Conservation (phyloP, 1,140 invertebrate species). For the Popillia japonica region DNA sequence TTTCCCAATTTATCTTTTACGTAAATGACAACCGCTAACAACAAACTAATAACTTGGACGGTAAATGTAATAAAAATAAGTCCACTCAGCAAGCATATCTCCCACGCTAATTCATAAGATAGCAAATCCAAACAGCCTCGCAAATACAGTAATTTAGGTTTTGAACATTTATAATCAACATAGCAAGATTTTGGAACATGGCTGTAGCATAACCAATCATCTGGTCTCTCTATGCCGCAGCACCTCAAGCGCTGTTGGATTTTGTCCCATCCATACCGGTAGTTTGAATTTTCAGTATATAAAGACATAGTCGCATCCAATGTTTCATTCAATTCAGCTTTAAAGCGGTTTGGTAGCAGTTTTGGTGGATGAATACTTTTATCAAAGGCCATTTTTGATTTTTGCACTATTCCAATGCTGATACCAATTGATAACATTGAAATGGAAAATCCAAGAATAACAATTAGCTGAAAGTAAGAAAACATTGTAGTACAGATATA, state of each 20-base stretch:
- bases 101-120: constrained; percentile 34
- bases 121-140: constrained; percentile 28
- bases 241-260: constrained; percentile 34
- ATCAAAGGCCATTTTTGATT: constrained; percentile 28
- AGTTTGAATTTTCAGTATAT: neutral
- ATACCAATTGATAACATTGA: constrained; percentile 25
- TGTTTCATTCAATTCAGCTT: neutral
- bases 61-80: constrained; percentile 23
- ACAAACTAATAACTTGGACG: constrained; percentile 23
- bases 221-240: constrained; percentile 25
- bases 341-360: neutral
- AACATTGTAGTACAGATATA: neutral
- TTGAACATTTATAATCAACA: neutral
- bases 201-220: constrained; percentile 22
- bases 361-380: neutral
- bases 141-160: neutral
- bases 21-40: constrained; percentile 8
- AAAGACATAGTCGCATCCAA: neutral
- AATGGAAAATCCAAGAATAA: constrained; percentile 22
- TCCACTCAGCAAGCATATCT: constrained; percentile 32
- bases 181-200: constrained; percentile 27
- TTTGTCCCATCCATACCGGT: constrained; percentile 15
- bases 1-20: constrained; percentile 31
- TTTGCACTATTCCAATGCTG: constrained; percentile 26
- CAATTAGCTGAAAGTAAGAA: neutral